Percentiles rank a stretch among this genome's conserved stretches.
phyloP scores from a whole-genome alignment of 2,113 vertebrate genomes.

The Lophotis ruficrista region DNA sequence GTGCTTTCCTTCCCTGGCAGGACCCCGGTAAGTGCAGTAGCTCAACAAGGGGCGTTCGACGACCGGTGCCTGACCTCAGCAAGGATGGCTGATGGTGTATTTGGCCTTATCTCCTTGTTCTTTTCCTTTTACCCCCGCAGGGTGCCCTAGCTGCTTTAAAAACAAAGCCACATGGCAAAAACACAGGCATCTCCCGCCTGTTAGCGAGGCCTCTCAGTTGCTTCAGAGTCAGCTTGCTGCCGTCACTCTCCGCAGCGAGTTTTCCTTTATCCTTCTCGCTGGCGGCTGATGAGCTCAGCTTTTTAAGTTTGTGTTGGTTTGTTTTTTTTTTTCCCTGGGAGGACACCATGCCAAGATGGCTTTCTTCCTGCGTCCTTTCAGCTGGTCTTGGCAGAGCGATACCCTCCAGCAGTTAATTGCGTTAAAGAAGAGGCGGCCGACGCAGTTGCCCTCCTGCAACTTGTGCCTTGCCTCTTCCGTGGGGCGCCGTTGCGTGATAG shows the following conservation, averaged over 20 bases:
- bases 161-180: not conserved
- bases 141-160: not conserved
- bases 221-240: not conserved
- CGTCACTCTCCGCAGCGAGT: not conserved
- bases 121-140: not conserved
- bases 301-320: no score
- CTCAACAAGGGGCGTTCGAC: fast-evolving
- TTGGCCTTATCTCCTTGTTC: not conserved
- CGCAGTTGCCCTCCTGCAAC: not conserved
- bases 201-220: not conserved
- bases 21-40: not conserved
- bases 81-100: not conserved
- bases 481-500: not conserved
- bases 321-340: not conserved
- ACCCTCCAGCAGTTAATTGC: slow-evolving; percentile 38
- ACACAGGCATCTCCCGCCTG: not conserved
- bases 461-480: not conserved
- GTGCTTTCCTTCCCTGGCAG: not conserved
- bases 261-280: not conserved
- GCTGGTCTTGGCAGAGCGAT: slow-evolving; percentile 20
- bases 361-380: slow-evolving; percentile 49
- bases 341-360: slow-evolving; percentile 37
- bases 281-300: slow-evolving; percentile 37
- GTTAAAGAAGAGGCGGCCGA: not conserved
- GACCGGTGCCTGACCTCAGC: not conserved